A percentile compares a stretch with the other conserved stretches of the same genome.
Conservation (phyloP, 2,113 vertebrate species). For the Steatornis caripensis region DNA sequence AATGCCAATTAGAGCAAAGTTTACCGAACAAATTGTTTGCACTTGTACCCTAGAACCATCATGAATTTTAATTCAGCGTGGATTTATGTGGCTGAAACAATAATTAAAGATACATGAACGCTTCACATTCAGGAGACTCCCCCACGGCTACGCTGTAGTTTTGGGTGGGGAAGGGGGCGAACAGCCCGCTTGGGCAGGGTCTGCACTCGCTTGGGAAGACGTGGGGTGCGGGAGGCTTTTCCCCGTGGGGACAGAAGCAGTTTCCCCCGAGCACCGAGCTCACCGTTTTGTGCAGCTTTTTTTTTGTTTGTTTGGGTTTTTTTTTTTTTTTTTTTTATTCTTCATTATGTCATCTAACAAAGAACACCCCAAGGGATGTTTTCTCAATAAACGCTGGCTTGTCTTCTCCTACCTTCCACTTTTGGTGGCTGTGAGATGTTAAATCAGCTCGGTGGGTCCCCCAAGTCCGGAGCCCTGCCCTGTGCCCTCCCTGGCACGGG, state of each 20-base stretch:
- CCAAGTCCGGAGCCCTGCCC: not conserved
- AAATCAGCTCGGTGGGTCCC: not conserved
- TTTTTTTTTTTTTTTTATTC: not conserved
- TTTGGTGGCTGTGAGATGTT: not conserved
- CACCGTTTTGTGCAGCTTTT: not conserved
- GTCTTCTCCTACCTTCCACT: not conserved
- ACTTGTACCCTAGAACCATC: constrained; percentile 81
- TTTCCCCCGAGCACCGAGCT: not conserved
- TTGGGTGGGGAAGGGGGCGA: not conserved
- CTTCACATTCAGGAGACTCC: not conserved
- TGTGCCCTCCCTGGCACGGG: not conserved
- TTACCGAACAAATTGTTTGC: constrained; percentile 81
- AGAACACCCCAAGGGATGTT: not conserved
- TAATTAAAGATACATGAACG: constrained; percentile 72
- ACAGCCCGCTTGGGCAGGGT: not conserved
- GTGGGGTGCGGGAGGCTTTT: not conserved
- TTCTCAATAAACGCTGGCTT: not conserved
- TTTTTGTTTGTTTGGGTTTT: not conserved
- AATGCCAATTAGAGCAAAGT: constrained; percentile 81
- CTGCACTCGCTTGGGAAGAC: not conserved
- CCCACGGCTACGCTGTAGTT: not conserved
- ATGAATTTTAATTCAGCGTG: constrained; percentile 82
- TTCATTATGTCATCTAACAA: not conserved
- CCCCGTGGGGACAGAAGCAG: not conserved
- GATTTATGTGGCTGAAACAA: constrained; percentile 73